A percentile compares a stretch with the other conserved stretches of the same genome.
These are phyloP conservation scores for Anguilla pacifica DNA, from an alignment of 2,797 vertebrate species.

Conservation along the genomic window DNA sequence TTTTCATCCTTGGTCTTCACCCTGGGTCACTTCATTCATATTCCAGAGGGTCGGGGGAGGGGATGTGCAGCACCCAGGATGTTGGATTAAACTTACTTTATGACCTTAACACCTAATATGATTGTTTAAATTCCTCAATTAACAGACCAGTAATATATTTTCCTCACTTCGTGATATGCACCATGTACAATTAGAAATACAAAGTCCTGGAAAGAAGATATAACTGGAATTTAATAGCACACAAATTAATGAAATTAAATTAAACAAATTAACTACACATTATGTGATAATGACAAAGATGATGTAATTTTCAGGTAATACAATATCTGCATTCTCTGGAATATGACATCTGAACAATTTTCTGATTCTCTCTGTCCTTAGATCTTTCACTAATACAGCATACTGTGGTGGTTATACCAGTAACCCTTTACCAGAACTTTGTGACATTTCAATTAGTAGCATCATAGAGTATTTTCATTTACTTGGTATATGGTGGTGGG, in stretches of 20 bases:
- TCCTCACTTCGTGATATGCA: not conserved
- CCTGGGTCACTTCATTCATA: conserved; percentile 61
- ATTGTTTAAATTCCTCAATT: not conserved
- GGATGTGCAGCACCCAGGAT: not conserved
- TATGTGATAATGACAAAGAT: not conserved
- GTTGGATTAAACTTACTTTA: not conserved
- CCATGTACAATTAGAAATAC: not conserved
- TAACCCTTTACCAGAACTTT: not conserved
- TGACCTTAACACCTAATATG: not conserved
- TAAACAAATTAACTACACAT: not conserved
- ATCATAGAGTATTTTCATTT: not conserved
- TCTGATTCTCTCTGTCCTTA: not conserved
- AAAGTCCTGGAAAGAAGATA: not conserved
- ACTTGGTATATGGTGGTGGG: conserved; percentile 1
- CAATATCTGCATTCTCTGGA: conserved; percentile 6
- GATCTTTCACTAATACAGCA: not conserved
- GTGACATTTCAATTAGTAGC: not conserved
- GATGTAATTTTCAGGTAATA: not conserved
- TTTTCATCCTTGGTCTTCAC: conserved; percentile 75
- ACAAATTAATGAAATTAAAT: not conserved
- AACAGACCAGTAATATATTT: not conserved
- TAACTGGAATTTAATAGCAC: not conserved
- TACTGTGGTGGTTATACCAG: not conserved
- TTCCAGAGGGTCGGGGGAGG: conserved; percentile 11
- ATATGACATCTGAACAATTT: conserved; percentile 13